Conservation (phyloP, 2,888 invertebrate genomes). For the Nyleta sp. region DNA sequence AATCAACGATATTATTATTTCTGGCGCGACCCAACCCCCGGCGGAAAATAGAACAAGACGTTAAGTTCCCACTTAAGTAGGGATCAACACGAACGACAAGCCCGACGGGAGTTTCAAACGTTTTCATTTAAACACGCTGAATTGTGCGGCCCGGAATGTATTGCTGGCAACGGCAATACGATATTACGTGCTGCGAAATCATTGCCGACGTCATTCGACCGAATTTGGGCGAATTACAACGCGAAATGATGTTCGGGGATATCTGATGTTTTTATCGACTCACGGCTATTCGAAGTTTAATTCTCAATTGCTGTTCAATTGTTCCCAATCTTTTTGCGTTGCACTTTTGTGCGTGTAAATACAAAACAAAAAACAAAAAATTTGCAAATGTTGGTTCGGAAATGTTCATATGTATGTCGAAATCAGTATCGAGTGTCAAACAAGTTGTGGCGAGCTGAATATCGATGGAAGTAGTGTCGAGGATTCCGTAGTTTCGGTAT, state of each 20-base stretch:
- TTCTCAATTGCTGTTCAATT: too few species aligned
- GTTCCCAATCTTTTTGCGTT: too few species aligned
- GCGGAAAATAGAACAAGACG: constrained; percentile 29
- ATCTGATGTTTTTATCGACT: too few species aligned
- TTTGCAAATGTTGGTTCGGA: too few species aligned
- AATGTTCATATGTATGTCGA: too few species aligned
- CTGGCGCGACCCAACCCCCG: constrained; percentile 9
- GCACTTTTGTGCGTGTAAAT: too few species aligned
- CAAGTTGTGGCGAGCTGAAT: not conserved
- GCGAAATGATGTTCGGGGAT: too few species aligned
- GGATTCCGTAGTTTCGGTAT: constrained; percentile 6
- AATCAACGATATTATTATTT: constrained; percentile 47
- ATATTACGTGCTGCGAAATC: constrained; percentile 10
- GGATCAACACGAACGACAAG: constrained; percentile 46
- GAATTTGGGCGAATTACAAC: not conserved
- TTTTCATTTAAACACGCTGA: constrained; percentile 34
- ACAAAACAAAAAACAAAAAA: too few species aligned
- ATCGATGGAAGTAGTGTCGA: constrained; percentile 2
- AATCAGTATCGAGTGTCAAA: too few species aligned
- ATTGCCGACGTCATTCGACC: constrained; percentile 2
- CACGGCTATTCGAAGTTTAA: too few species aligned
- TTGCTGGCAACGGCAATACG: constrained; percentile 1
- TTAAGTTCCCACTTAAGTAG: constrained; percentile 40
- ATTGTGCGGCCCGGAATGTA: constrained; percentile 2
- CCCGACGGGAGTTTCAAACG: constrained; percentile 35